A percentile compares a stretch with the other conserved stretches of the same genome.
phyloP scores from a whole-genome alignment of 2,888 invertebrate genomes.

The Oasisia sp. region DNA sequence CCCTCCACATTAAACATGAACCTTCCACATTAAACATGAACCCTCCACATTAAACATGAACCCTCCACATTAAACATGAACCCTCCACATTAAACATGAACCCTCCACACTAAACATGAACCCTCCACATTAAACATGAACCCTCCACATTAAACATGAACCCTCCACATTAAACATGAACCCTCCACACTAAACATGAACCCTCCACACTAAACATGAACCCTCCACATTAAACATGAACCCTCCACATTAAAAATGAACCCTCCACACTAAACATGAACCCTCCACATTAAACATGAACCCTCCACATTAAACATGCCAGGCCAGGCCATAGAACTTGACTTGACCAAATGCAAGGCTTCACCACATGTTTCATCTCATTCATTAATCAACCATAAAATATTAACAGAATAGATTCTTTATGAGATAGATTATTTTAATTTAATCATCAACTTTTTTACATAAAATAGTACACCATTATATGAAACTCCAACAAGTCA shows the following conservation, averaged over 20 bases:
- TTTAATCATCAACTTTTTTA: not conserved
- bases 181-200: not conserved
- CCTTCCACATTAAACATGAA: not conserved
- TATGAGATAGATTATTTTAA: not conserved
- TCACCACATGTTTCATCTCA: not conserved
- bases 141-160: no score
- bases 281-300: not conserved
- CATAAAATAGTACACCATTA: not conserved
- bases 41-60: no score
- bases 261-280: not conserved
- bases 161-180: no score
- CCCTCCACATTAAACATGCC: no score
- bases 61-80: not conserved
- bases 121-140: not conserved
- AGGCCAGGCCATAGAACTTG: no score
- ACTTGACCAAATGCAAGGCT: not conserved
- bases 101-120: not conserved
- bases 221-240: not conserved
- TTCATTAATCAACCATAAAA: not conserved
- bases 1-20: no score
- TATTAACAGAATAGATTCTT: not conserved
- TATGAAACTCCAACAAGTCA: not conserved
- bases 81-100: not conserved
- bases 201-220: no score
- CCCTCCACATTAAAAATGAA: not conserved